Evolutionary conservation across 2,797 vertebrate genomes (phyloP), one percentile per base, ranked within the genome.

Genomic region (Urophycis tenuis): DNA sequence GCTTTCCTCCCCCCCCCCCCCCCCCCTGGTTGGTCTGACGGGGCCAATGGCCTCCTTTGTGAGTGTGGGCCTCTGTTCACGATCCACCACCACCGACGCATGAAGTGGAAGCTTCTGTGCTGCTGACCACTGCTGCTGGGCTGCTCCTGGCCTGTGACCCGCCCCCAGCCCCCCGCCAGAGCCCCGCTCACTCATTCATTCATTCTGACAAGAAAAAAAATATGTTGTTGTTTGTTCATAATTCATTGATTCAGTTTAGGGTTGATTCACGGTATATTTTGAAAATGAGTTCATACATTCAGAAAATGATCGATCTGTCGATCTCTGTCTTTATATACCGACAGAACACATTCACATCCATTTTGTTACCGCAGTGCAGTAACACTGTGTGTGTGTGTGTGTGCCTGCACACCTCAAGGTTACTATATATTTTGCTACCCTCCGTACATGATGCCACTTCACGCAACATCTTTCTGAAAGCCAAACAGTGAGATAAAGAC

Each of bases 41-140:
- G 25, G 71, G 80, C 85, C 84, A 86, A 83, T 81, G 76, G 84
- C 39, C 83, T 11, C 78, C 87, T 90, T 90, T 92, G 88, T 93
- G 83, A 83, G 75, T 77, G 82, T 29, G 60, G n/a, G 25, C 25
- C 60, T 25, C 53, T n/a, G 25, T 60, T 60, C 53, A 60, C 53
- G 4, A 60, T 60, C 84, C 86, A 81, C 79, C 87, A 88, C n/a
- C 25, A 1, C 41, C 19, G 41, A 49, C 78, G 74, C 73, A 33
- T 71, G 85, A 80, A 82, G 83, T 78, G 72, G 81, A 75, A 8
- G 81, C 81, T 88, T 91, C 87, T 91, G 32, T 90, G 84, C 72
- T 90, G 84, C 72, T 11, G 83, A 79, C 87, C 84, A 86, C 91
- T 92, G 90, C 88, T 77, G 29, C 81, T 22, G 70, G 87, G 88